Percentiles rank a stretch among this genome's conserved stretches.
Conservation (phyloP, 2,888 invertebrate species). For the Gymnoscelis rufifasciata region DNA sequence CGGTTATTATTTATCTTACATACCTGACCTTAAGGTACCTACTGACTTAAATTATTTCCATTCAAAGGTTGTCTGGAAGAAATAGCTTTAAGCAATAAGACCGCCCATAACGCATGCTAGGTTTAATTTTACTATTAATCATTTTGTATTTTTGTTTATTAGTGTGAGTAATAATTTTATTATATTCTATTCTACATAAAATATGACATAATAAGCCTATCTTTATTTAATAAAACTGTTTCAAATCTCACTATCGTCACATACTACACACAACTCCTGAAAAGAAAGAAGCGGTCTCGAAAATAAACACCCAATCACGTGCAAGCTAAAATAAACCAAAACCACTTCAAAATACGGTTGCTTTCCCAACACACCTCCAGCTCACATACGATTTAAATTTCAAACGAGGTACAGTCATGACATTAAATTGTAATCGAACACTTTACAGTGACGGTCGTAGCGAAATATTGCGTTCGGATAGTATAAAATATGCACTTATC, state of each 20-base stretch:
- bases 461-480: slow-evolving; percentile 71
- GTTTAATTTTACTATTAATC: too few species aligned
- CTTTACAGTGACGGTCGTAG: slow-evolving; percentile 70
- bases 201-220: too few species aligned
- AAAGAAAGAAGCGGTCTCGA: slow-evolving; percentile 48
- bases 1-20: too few species aligned
- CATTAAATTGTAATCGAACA: slow-evolving; percentile 79
- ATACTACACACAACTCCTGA: slow-evolving; percentile 52
- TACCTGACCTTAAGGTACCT: too few species aligned
- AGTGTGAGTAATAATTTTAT: too few species aligned
- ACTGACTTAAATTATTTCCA: too few species aligned
- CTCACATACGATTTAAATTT: slow-evolving; percentile 58
- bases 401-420: slow-evolving; percentile 59
- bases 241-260: slow-evolving; percentile 47
- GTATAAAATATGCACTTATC: slow-evolving; percentile 77
- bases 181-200: too few species aligned
- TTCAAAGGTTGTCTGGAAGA: too few species aligned
- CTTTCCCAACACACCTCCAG: slow-evolving; percentile 24
- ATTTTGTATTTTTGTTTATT: too few species aligned
- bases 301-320: slow-evolving; percentile 22
- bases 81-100: too few species aligned
- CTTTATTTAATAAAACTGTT: too few species aligned
- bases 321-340: slow-evolving; percentile 22
- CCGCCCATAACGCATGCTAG: too few species aligned
- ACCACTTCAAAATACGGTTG: slow-evolving; percentile 24